phyloP scores from a whole-genome alignment of 2,888 invertebrate genomes.

The Melanargia galathea region DNA sequence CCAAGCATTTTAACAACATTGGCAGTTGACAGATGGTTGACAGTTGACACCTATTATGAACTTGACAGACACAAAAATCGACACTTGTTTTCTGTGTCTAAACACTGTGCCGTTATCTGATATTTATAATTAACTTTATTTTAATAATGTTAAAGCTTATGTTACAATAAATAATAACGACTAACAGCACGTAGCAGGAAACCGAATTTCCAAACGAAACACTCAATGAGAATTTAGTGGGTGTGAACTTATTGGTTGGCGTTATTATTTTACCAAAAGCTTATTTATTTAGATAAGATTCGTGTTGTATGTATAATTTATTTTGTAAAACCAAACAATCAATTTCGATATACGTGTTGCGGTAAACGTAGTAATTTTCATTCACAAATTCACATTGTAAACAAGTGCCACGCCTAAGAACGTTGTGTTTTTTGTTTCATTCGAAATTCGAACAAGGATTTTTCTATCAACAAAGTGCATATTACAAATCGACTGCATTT shows the following conservation, averaged over 20 bases:
- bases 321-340: slow-evolving; percentile 13
- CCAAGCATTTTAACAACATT: slow-evolving; percentile 12
- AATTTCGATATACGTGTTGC: not conserved
- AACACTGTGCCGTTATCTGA: not conserved
- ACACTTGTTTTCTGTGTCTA: slow-evolving; percentile 20
- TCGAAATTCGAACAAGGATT: slow-evolving; percentile 13
- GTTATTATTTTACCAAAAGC: slow-evolving; percentile 29
- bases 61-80: slow-evolving; percentile 30
- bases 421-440: slow-evolving; percentile 38
- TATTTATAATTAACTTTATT: slow-evolving; percentile 34
- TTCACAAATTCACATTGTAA: slow-evolving; percentile 57
- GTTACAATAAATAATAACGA: slow-evolving; percentile 34
- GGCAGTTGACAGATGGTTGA: not conserved
- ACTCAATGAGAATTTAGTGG: slow-evolving; percentile 37
- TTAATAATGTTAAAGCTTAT: slow-evolving; percentile 32
- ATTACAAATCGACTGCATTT: not conserved
- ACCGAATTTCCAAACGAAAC: slow-evolving; percentile 29
- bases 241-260: slow-evolving; percentile 42
- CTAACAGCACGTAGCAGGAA: slow-evolving; percentile 36
- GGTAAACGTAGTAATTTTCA: slow-evolving; percentile 52
- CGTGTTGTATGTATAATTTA: slow-evolving; percentile 8
- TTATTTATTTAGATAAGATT: slow-evolving; percentile 13
- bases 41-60: slow-evolving; percentile 1
- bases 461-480: not conserved
- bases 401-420: slow-evolving; percentile 71